Percentiles rank a stretch among this genome's conserved stretches.
Evolutionary conservation across 2,888 invertebrate species (phyloP).

Genomic region (Carterocephalus palaemon): DNA sequence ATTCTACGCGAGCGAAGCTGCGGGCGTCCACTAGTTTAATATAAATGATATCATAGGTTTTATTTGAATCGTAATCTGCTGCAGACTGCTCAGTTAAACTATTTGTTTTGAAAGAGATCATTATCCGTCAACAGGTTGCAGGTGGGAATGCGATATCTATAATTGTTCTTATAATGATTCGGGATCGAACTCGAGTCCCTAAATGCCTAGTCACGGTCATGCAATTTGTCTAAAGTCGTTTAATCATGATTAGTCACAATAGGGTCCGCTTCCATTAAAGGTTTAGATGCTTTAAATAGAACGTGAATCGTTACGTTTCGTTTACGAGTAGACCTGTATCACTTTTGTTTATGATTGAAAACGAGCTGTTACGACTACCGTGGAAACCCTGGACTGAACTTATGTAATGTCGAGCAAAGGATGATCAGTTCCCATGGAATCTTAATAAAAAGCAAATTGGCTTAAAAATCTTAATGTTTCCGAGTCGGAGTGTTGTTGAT

Average conservation of each 20-base stretch:
- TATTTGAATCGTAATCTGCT: slow-evolving; percentile 30
- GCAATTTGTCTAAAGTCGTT: slow-evolving; percentile 79
- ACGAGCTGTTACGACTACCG: slow-evolving; percentile 26
- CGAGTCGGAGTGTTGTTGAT: slow-evolving; percentile 53
- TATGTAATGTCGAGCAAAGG: neutral
- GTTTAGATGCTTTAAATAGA: slow-evolving; percentile 62
- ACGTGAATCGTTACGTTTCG: slow-evolving; percentile 50
- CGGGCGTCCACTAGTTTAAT: too few species aligned
- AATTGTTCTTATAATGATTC: slow-evolving; percentile 78
- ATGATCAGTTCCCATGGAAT: slow-evolving; percentile 39
- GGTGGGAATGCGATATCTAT: slow-evolving; percentile 76
- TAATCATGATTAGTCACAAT: slow-evolving; percentile 80
- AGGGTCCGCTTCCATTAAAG: slow-evolving; percentile 68
- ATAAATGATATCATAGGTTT: slow-evolving; percentile 12
- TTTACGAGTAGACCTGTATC: slow-evolving; percentile 19
- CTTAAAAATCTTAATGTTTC: slow-evolving; percentile 65
- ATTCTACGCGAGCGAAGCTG: too few species aligned
- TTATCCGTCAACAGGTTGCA: slow-evolving; percentile 74
- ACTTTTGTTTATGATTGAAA: slow-evolving; percentile 21
- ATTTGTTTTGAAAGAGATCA: slow-evolving; percentile 74
- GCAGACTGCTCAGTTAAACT: slow-evolving; percentile 53
- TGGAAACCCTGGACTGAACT: slow-evolving; percentile 7
- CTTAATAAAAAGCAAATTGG: slow-evolving; percentile 72
- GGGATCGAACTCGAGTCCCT: slow-evolving; percentile 63
- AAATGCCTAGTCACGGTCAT: slow-evolving; percentile 77